Evolutionary conservation across 2,113 vertebrate species (phyloP), one percentile per base, ranked within the genome.

Genomic region (Tiliqua scincoides): DNA sequence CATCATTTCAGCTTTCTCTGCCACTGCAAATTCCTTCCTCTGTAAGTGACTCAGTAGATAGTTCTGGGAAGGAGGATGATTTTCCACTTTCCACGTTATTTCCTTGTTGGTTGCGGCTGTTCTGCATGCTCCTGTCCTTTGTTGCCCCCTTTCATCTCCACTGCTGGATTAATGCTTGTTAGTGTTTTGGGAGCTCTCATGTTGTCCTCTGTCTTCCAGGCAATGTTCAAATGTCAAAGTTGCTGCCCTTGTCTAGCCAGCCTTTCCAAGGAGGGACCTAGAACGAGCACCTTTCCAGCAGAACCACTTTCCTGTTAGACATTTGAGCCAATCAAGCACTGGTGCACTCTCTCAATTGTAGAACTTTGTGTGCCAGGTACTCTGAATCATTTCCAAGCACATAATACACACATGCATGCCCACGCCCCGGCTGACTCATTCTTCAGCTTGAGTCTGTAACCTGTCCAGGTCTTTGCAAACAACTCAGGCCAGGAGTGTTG

Each of bases 11-110:
- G 17, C 57, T 10, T 63, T 11, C 54, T 72, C 78, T 57, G 67
- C 40, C 75, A 87, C 75, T 62, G 68, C 59, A n/a, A 54, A 73
- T 88, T 63, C 67, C 82, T 88, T 88, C 82, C 75, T 63, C 68
- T 59, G 57, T 73, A 59, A 73, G 43, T 88, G 75, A 88, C 75
- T 88, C 87, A 88, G 27, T 40, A 43, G 75, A 71, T 59, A 32
- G 63, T 84, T 84, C 75, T 79, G 82, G 82, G 75, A 88, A 88
- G 68, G 82, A 54, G 1, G 40, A 65, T 25, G 25, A 73, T 79
- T 84, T 88, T 79, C 75, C 20, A 30, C 37, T 32, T 54, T 65
- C 43, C 17, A 37, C 61, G 74, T 62, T 71, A 62, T 71, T 87
- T 83, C 30, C 14, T 78, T 40, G 27, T 54, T 83, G 40, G 82